Evolutionary conservation across 2,888 invertebrate genomes (phyloP).

Genomic region (Synergus itoensis): DNA sequence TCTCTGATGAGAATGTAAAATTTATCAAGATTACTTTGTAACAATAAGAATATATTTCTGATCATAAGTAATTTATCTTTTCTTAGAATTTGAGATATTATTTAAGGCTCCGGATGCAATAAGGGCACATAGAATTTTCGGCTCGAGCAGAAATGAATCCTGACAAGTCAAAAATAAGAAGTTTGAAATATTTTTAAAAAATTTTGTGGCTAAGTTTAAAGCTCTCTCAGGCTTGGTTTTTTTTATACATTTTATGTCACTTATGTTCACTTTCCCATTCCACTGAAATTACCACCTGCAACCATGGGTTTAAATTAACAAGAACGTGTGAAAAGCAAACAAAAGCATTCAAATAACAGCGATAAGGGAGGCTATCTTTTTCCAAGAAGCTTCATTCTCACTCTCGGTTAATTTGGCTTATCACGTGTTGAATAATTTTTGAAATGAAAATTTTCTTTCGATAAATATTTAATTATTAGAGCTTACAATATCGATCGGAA

Average conservation of each 20-base stretch:
- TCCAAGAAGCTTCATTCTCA: neutral
- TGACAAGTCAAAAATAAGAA: too few relatives aligned
- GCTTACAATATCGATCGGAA: too few relatives aligned
- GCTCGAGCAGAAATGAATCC: too few relatives aligned
- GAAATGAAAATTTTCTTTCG: neutral
- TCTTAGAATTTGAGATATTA: neutral
- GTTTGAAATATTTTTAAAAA: too few relatives aligned
- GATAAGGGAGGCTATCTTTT: neutral
- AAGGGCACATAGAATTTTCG: too few relatives aligned
- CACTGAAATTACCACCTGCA: neutral
- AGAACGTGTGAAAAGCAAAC: slow-evolving; percentile 17
- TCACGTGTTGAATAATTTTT: neutral
- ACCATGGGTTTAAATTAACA: neutral
- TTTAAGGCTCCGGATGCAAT: too few relatives aligned
- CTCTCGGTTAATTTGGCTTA: neutral
- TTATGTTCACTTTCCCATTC: neutral
- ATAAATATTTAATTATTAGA: too few relatives aligned
- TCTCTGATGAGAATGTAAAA: too few relatives aligned
- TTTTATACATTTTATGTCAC: neutral
- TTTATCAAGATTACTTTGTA: too few relatives aligned
- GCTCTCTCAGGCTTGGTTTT: neutral
- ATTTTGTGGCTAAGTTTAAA: neutral
- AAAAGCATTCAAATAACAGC: neutral
- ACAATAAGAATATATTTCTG: too few relatives aligned
- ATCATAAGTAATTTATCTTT: too few relatives aligned